Conservation (phyloP, 2,797 vertebrate genomes). For the Crocodylus rhombifer region DNA sequence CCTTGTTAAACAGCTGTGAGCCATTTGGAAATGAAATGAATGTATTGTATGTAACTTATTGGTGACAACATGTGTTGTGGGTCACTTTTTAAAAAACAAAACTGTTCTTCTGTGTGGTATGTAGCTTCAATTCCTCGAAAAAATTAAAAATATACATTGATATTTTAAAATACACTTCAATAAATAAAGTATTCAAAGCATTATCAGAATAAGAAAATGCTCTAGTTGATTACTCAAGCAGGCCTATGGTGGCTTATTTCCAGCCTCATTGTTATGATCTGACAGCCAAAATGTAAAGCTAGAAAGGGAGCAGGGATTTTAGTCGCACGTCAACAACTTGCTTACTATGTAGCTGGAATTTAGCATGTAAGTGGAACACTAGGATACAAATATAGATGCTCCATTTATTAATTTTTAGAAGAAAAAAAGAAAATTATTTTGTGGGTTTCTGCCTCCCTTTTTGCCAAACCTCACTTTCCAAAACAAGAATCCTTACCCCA, state of each 20-base stretch:
- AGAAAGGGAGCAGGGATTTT: background rate
- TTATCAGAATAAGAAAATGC: background rate
- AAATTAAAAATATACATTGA: accelerated
- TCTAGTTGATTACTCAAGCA: background rate
- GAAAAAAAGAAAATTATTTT: background rate
- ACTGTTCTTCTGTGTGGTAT: background rate
- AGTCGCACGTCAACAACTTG: background rate
- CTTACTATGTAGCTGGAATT: background rate
- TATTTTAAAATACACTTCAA: background rate
- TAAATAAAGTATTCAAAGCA: background rate
- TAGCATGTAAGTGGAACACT: background rate
- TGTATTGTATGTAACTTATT: background rate
- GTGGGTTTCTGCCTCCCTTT: background rate
- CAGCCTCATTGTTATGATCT: background rate
- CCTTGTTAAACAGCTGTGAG: background rate
- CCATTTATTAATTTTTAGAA: background rate
- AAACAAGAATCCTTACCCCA: background rate
- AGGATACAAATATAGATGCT: background rate
- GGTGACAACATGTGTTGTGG: background rate
- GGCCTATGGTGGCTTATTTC: background rate
- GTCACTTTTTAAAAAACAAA: background rate
- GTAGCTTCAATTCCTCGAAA: background rate
- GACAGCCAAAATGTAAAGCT: background rate
- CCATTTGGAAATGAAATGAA: background rate
- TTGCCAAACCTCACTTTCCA: background rate